Evolutionary conservation across 1,140 invertebrate species (phyloP).

Genomic region (Lerema accius): DNA sequence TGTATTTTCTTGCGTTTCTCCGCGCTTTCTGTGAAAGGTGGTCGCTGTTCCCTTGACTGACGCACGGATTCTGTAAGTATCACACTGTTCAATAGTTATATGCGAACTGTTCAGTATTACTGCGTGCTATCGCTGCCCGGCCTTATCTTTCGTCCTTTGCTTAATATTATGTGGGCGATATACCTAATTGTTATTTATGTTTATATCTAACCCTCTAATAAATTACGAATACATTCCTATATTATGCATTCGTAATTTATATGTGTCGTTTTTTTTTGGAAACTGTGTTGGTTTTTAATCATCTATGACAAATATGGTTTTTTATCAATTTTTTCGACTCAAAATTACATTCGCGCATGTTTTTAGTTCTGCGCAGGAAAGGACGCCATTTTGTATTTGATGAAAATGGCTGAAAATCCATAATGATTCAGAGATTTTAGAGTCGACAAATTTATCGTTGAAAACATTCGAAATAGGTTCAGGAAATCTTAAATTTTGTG

Average conservation of each 20-base stretch:
- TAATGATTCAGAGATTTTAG: neutral
- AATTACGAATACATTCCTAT: no score
- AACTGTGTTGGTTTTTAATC: neutral
- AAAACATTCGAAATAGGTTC: no score
- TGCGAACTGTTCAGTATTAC: neutral
- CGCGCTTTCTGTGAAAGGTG: neutral
- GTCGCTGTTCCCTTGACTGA: neutral
- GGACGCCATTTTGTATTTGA: neutral
- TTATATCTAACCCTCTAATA: no score
- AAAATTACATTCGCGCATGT: neutral
- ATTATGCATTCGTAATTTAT: no score
- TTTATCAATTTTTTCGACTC: neutral
- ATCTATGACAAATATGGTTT: neutral
- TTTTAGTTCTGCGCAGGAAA: neutral
- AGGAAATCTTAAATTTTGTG: no score
- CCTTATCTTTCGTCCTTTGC: conserved; percentile 8
- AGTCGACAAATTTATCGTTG: neutral
- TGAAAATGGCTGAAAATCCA: neutral
- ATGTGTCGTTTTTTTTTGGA: no score
- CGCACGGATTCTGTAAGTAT: conserved; percentile 3
- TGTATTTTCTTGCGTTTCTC: no score
- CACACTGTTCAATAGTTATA: neutral
- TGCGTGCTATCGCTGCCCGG: conserved; percentile 1
- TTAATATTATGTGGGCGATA: conserved; percentile 1
- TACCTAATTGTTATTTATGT: neutral